A percentile compares a stretch with the other conserved stretches of the same genome.
These are phyloP conservation scores for Carassius carassius DNA, from an alignment of 2,113 vertebrate species.

Conservation along the genomic window DNA sequence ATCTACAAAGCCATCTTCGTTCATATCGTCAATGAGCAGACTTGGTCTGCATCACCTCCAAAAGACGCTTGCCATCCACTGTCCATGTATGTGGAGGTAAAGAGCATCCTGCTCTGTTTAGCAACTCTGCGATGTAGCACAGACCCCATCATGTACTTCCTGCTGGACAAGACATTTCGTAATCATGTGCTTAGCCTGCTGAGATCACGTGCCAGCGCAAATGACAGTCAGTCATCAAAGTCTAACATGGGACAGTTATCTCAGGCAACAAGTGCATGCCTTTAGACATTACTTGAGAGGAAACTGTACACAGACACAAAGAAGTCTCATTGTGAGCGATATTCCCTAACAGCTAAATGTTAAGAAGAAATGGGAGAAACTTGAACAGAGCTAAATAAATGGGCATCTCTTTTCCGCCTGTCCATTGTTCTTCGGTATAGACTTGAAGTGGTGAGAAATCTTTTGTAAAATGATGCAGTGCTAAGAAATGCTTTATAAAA, in stretches of 20 bases:
- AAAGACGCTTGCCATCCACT: constrained; percentile 62
- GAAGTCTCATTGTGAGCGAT: not conserved
- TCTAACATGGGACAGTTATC: constrained; percentile 18
- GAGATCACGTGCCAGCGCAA: not conserved
- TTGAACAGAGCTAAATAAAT: not conserved
- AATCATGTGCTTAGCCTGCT: constrained; percentile 53
- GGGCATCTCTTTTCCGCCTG: not conserved
- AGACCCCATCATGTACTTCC: constrained; percentile 70
- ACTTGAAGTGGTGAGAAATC: not conserved
- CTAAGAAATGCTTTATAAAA: not conserved
- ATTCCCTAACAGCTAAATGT: not conserved
- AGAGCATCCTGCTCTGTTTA: constrained; percentile 67
- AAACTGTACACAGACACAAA: not conserved
- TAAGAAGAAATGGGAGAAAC: not conserved
- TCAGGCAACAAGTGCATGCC: not conserved
- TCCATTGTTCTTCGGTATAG: not conserved
- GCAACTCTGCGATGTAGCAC: constrained; percentile 59
- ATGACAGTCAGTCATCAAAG: not conserved
- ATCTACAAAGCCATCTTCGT: constrained; percentile 70
- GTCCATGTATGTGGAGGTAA: constrained; percentile 67
- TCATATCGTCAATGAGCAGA: not conserved
- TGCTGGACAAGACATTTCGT: constrained; percentile 70
- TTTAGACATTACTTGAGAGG: not conserved
- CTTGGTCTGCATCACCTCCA: not conserved
- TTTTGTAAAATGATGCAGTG: not conserved